Conservation (phyloP, 2,888 invertebrate genomes). For the Rotaria magnacalcarata region DNA sequence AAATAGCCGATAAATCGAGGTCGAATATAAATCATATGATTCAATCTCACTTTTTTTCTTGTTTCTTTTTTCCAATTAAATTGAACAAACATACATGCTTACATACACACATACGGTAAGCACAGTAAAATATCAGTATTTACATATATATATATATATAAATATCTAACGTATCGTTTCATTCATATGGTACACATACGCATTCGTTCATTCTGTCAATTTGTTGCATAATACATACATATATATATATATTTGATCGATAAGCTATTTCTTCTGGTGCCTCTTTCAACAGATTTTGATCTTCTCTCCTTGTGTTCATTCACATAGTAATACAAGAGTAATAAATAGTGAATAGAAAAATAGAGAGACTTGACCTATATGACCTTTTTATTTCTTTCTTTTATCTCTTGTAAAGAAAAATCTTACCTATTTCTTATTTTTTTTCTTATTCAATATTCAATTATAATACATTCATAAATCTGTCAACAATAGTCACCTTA, state of each 20-base stretch:
- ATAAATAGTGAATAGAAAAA: background rate
- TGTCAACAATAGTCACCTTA: background rate
- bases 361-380: background rate
- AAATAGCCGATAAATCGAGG: slow-evolving; percentile 22
- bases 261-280: slow-evolving; percentile 13
- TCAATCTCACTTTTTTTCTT: background rate
- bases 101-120: background rate
- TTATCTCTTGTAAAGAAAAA: background rate
- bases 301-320: slow-evolving; percentile 21
- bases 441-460: background rate
- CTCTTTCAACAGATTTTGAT: slow-evolving; percentile 16
- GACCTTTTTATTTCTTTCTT: background rate
- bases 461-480: background rate
- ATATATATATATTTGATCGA: background rate
- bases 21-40: slow-evolving; percentile 2
- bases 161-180: slow-evolving; percentile 1
- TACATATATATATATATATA: background rate
- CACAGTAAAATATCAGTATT: slow-evolving; percentile 15
- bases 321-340: background rate
- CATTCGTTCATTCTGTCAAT: background rate
- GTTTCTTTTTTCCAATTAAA: slow-evolving; percentile 8
- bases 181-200: background rate
- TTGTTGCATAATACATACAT: background rate
- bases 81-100: background rate
- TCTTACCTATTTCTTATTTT: background rate